Evolutionary conservation across 2,888 invertebrate genomes (phyloP).

Genomic region (Diadegma fenestrale): DNA sequence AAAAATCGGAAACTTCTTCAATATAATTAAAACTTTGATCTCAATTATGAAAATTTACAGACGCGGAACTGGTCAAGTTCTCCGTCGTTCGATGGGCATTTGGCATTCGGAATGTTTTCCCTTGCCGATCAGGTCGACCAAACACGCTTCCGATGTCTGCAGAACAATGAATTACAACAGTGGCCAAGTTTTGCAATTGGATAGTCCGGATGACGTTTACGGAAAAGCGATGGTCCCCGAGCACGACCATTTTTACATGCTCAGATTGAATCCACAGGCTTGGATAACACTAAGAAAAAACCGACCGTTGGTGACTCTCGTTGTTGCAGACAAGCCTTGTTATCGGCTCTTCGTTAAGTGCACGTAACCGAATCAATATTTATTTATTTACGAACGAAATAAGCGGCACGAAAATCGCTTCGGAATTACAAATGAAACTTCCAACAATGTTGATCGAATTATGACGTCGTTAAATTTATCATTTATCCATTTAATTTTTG

Average conservation of each 20-base stretch:
- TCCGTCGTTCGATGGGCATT: constrained; percentile 88
- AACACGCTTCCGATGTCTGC: constrained; percentile 88
- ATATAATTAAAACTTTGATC: background rate
- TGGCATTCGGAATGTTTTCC: constrained; percentile 91
- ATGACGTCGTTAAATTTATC: too few relatives aligned
- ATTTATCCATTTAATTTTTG: too few relatives aligned
- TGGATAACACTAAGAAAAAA: constrained; percentile 76
- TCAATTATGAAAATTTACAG: constrained; percentile 79
- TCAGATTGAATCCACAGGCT: constrained; percentile 73
- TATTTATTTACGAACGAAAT: background rate
- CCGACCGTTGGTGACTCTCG: constrained; percentile 73
- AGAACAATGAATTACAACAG: constrained; percentile 87
- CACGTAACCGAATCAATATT: constrained; percentile 40
- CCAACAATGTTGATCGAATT: background rate
- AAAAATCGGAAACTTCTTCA: background rate
- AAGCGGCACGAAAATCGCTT: too few relatives aligned
- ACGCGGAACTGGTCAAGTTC: constrained; percentile 88
- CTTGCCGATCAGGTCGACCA: constrained; percentile 62
- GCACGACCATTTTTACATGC: constrained; percentile 75
- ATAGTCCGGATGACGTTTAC: constrained; percentile 54
- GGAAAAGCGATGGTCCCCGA: constrained; percentile 65
- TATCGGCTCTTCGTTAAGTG: constrained; percentile 76
- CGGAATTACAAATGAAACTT: background rate
- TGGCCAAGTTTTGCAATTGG: constrained; percentile 81
- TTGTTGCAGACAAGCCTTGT: constrained; percentile 71